These are phyloP conservation scores for Conus ventricosus DNA, from an alignment of 1,140 invertebrate species.

Conservation along the genomic window DNA sequence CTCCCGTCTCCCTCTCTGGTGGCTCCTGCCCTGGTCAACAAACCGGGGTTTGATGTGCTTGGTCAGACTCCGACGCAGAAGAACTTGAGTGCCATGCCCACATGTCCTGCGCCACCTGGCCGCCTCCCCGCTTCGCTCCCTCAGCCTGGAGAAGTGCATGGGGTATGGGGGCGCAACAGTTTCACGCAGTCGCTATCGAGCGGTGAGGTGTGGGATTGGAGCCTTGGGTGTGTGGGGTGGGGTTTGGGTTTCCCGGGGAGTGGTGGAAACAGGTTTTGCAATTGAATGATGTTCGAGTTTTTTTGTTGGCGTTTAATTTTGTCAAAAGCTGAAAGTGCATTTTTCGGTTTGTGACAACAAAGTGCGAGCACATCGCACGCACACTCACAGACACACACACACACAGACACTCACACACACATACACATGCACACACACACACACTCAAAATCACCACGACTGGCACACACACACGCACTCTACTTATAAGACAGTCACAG, in stretches of 20 bases:
- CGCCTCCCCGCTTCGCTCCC: constrained; percentile 86
- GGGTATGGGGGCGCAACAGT: constrained; percentile 94
- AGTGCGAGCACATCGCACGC: too few species aligned
- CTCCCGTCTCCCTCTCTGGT: too few species aligned
- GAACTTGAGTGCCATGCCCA: constrained; percentile 89
- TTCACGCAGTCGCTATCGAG: constrained; percentile 90
- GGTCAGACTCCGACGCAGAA: constrained; percentile 89
- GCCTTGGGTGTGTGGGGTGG: neutral
- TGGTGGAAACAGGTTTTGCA: neutral
- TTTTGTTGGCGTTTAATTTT: neutral
- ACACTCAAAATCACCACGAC: too few species aligned
- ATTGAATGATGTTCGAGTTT: neutral
- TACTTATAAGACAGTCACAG: too few species aligned
- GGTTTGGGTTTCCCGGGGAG: neutral
- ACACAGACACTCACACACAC: too few species aligned
- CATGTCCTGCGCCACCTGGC: constrained; percentile 88
- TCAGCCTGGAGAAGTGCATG: constrained; percentile 94
- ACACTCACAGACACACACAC: too few species aligned
- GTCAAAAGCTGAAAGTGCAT: neutral
- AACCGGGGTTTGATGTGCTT: constrained; percentile 88
- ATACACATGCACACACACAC: too few species aligned
- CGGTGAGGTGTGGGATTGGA: constrained; percentile 42
- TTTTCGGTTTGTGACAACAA: too few species aligned
- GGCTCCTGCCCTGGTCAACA: constrained; percentile 80
- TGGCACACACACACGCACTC: too few species aligned